Evolutionary conservation across 2,113 vertebrate genomes (phyloP).

Genomic region (Microtus richardsoni): DNA sequence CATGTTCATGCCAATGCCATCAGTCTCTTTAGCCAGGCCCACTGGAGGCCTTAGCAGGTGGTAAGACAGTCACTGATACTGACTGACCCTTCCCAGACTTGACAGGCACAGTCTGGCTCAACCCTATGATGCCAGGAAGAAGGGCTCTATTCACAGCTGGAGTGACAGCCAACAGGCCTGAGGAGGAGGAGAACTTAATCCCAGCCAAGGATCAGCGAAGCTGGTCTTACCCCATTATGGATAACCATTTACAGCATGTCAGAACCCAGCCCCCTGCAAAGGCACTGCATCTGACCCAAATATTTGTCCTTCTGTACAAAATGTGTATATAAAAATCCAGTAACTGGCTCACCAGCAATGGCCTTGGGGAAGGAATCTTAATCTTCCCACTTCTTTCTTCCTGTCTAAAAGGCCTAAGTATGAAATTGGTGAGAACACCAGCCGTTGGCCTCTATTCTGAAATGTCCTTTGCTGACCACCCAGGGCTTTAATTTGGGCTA

Average conservation of each 20-base stretch:
- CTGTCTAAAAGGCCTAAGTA: slow-evolving; percentile 21
- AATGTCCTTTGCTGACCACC: neutral
- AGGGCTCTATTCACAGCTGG: neutral
- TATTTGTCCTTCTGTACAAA: slow-evolving; percentile 81
- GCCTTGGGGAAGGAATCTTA: slow-evolving; percentile 77
- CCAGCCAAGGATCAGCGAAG: neutral
- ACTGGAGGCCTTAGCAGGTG: neutral
- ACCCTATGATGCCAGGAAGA: neutral
- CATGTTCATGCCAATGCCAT: neutral
- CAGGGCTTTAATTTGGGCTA: slow-evolving; percentile 42
- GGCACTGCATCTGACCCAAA: slow-evolving; percentile 82
- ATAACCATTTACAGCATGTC: slow-evolving; percentile 75
- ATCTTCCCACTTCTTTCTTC: slow-evolving; percentile 49
- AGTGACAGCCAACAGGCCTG: neutral
- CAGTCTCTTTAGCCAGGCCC: neutral
- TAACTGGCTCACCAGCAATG: slow-evolving; percentile 81
- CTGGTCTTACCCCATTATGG: neutral
- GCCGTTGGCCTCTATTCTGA: neutral
- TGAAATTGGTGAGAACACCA: neutral
- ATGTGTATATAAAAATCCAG: slow-evolving; percentile 76
- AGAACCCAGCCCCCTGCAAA: slow-evolving; percentile 77
- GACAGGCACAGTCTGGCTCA: neutral
- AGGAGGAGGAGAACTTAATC: neutral
- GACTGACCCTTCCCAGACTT: neutral
- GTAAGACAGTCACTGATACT: neutral